Conservation (phyloP, 2,888 invertebrate species). For the Mimumesa dahlbomi region DNA sequence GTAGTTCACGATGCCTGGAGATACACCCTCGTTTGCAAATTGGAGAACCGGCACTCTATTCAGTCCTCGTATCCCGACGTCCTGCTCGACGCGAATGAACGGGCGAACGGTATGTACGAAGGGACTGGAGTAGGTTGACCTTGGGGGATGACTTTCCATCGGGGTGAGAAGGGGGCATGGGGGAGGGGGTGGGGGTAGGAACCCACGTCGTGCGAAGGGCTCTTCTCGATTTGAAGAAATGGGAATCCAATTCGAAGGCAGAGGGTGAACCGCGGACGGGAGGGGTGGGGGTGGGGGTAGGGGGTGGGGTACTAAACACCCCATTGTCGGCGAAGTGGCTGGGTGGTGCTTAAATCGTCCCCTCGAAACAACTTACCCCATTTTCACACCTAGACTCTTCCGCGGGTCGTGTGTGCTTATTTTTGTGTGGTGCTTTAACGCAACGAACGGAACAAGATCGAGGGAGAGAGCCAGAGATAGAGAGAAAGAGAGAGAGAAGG, state of each 20-base stretch:
- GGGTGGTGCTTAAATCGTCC: slow-evolving; percentile 62
- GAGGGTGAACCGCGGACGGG: slow-evolving; percentile 26
- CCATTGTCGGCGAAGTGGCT: slow-evolving; percentile 64
- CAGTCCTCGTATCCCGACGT: slow-evolving; percentile 14
- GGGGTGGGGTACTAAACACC: slow-evolving; percentile 63
- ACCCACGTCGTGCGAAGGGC: slow-evolving; percentile 29
- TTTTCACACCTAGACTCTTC: slow-evolving; percentile 2
- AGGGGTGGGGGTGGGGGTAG: slow-evolving; percentile 8
- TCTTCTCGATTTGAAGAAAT: slow-evolving; percentile 66
- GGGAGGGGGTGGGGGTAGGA: slow-evolving; percentile 1
- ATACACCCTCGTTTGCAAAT: slow-evolving; percentile 61
- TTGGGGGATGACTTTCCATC: no score
- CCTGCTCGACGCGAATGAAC: slow-evolving; percentile 19
- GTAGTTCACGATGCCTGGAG: slow-evolving; percentile 33
- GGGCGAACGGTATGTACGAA: slow-evolving; percentile 17
- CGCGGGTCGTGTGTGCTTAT: slow-evolving; percentile 36
- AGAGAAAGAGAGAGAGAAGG: no score
- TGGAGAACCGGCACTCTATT: slow-evolving; percentile 47
- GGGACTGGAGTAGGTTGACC: no score
- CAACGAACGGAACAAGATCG: no score
- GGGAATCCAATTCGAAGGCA: slow-evolving; percentile 69
- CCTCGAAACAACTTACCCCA: slow-evolving; percentile 15
- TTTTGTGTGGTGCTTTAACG: no score
- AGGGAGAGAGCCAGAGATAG: no score
- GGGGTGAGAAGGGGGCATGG: not conserved